phyloP scores from a whole-genome alignment of 2,797 vertebrate species.

The Parauchenoglanis ngamensis region DNA sequence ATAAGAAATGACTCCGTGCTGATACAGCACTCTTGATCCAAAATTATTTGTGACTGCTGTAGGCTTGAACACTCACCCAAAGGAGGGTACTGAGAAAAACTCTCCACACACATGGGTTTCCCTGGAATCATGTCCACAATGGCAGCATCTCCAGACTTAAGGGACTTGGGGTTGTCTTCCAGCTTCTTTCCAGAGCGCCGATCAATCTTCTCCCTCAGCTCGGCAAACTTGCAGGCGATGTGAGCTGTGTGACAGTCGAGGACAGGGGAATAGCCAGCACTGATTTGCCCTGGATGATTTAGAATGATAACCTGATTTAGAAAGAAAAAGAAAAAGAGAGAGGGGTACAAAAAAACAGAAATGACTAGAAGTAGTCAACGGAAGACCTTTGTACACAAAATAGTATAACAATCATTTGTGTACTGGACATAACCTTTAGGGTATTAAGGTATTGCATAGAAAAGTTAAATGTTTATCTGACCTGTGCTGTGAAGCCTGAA shows the following conservation, averaged over 20 bases:
- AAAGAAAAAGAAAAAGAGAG: neutral
- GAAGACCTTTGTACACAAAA: neutral
- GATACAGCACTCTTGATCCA: neutral
- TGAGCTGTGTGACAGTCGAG: conserved; percentile 90
- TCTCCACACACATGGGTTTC: conserved; percentile 90
- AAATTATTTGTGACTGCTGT: neutral
- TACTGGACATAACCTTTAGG: neutral
- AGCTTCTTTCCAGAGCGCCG: conserved; percentile 85
- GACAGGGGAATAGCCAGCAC: conserved; percentile 83
- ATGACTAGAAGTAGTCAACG: neutral
- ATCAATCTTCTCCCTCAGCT: conserved; percentile 87
- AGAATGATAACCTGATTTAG: conserved; percentile 82
- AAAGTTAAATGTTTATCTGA: conserved; percentile 20
- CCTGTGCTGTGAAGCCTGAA: conserved; percentile 61
- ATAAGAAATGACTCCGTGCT: neutral
- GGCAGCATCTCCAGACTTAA: conserved; percentile 84
- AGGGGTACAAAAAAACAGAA: neutral
- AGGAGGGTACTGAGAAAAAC: conserved; percentile 85
- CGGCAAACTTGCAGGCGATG: conserved; percentile 86
- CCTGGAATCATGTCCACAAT: conserved; percentile 85
- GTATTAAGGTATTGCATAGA: neutral
- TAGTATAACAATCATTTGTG: too few relatives aligned
- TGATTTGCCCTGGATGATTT: conserved; percentile 88
- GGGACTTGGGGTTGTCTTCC: conserved; percentile 85
- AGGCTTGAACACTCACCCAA: conserved; percentile 76